phyloP scores from a whole-genome alignment of 2,888 invertebrate genomes.

The Andricus quercusramuli region DNA sequence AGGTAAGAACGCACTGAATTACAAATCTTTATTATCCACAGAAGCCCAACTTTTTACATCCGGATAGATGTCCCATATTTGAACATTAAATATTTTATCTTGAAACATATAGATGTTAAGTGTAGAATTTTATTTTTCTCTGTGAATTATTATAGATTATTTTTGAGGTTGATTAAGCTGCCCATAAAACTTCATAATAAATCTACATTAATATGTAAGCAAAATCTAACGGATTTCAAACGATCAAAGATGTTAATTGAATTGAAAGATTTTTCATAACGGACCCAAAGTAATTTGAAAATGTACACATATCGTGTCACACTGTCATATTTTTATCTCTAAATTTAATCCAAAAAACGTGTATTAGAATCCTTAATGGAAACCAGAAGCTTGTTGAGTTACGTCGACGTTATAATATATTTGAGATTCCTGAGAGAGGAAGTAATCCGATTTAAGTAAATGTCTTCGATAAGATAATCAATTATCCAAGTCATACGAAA shows the following conservation, averaged over 20 bases:
- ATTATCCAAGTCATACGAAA: slow-evolving; percentile 22
- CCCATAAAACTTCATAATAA: neutral
- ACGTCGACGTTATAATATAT: slow-evolving; percentile 16
- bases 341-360: neutral
- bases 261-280: neutral
- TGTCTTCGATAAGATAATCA: slow-evolving; percentile 10
- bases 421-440: slow-evolving; percentile 9
- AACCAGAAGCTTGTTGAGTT: slow-evolving; percentile 33
- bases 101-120: too few relatives aligned
- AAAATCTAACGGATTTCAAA: neutral
- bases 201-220: neutral
- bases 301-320: neutral
- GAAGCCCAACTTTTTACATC: too few relatives aligned
- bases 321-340: neutral
- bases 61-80: too few relatives aligned
- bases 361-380: neutral
- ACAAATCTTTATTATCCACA: too few relatives aligned
- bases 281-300: neutral
- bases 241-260: neutral
- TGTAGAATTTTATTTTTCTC: too few relatives aligned
- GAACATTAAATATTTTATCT: too few relatives aligned
- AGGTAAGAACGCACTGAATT: too few relatives aligned
- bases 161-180: neutral
- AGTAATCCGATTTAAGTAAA: slow-evolving; percentile 25
- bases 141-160: neutral